Evolutionary conservation across 2,888 invertebrate genomes (phyloP), one percentile per base, ranked within the genome.

Genomic region (Parnassius smintheus): DNA sequence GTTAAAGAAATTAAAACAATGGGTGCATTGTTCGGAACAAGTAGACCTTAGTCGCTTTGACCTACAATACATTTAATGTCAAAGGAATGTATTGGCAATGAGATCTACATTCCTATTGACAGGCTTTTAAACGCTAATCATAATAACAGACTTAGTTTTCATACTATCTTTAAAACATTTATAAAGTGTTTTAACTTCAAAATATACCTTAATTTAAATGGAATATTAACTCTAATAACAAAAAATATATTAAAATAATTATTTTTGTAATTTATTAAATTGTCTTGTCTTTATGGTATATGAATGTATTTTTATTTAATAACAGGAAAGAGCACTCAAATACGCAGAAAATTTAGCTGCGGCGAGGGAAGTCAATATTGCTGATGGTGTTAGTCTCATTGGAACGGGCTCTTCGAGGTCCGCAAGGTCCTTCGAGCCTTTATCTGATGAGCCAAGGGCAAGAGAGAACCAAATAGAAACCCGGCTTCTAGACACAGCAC

Each of bases 391-490:
- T 72, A 93, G 90, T 58, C 85, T 93, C 2, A 75, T 90, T 55
- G 86, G 90, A n/a, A 82, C 82, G 9, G 90, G 91, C 25, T 86
- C 85, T 0, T 92, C 93, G 72, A 83, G 94, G 69, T 92, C 93
- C 55, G 94, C 94, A 59, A 92, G 91, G 70, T 86, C 91, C 49
- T 91, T 94, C 62, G 94, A 95, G 68, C 93, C 94, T 54, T 86
- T 96, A 64, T 94, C 96, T 13, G 93, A 94, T 60, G 96, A 96
- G 71, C 93, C 94, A 52, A 94, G 93, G 75, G 95, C 95, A 41
- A 93, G 95, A 64, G 96, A 96, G 78, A 93, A 93, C 74, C 94
- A 94, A 71, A 92, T 96, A n/a, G 95, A 96, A 73, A 91, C 93
- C 62, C 92, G 96, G 65, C 91, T 97, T 65, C 87, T 96, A 62